Base-by-base conservation (phyloP, 2,888 invertebrate genomes). In the Parasteatoda lunata region DNA sequence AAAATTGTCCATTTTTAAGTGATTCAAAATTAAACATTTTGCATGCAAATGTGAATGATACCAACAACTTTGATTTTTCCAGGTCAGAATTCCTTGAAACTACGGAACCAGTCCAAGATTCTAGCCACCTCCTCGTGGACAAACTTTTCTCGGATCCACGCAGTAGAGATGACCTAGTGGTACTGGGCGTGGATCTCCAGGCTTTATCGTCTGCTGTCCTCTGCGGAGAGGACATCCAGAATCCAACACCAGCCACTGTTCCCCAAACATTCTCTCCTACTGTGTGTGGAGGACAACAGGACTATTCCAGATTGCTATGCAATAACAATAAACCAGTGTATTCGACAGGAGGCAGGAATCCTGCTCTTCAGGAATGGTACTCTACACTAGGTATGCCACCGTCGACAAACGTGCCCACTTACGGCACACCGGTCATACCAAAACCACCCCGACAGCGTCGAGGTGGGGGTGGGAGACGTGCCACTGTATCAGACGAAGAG, bases 131-230 rank as follows among this genome's bases (percentile, higher is more conserved):
- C 3, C 9, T 80, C 7, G 73, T 77, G 73, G 71, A 79, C 71
- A 69, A 76, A 13, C 69, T 73, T 8, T 83, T 68, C 30, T 30
- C 81, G 5, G 83, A 88, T 13, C 72, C 77, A 5, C 52, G 49
- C 11, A 77, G 77, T 3, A 48, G 83, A 9, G 88, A 88, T 54
- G 88, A 88, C 48, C 54, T 92, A 52, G 90, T 92, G 54, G 92
- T 92, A 9, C 90, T 92, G 30, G 92, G 92, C 47, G 92, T 92
- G 68, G 92, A 92, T 89, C 91, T 92, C 51, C 91, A 91, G 87
- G 90, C 92, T 8, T 89, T 92, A 15, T 78, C 82, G 3, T 78
- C 83, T 4, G 69, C 80, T 7, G 77, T 77, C 48, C 52, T 78
- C n/a, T 51, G 69, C 59, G 8, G 72, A 13, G 82, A 87, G 45